Conservation (phyloP, 2,113 vertebrate species). For the Seriola dumerili region DNA sequence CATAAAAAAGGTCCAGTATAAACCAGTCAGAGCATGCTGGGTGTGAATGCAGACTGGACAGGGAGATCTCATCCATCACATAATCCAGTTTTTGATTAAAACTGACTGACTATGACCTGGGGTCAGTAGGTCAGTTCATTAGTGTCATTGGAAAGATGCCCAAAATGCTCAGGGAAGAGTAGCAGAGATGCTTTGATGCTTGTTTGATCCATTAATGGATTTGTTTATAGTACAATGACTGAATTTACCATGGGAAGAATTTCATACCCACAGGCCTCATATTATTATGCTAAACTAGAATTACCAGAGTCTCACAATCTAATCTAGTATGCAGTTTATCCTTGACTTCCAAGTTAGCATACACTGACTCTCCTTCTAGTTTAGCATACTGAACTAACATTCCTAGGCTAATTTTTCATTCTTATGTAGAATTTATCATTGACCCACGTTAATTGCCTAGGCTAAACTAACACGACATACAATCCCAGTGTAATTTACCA, state of each 20-base stretch:
- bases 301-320: not conserved
- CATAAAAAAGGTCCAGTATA: not conserved
- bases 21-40: not conserved
- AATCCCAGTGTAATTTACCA: not conserved
- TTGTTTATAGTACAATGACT: not conserved
- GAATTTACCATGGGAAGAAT: not conserved
- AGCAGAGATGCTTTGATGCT: not conserved
- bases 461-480: not conserved
- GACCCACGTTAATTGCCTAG: not conserved
- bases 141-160: not conserved
- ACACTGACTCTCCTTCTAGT: not conserved
- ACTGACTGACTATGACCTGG: not conserved
- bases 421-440: not conserved
- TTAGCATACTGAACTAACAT: not conserved
- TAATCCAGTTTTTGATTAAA: not conserved
- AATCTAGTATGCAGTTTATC: not conserved
- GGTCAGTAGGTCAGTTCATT: slow-evolving; percentile 33
- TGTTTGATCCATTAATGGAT: not conserved
- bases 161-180: not conserved
- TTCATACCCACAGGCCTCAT: not conserved
- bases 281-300: slow-evolving; percentile 5
- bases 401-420: not conserved
- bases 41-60: not conserved
- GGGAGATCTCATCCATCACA: not conserved
- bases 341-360: not conserved